Base-by-base conservation (phyloP, 2,797 vertebrate species). In the Enoplosus armatus region DNA sequence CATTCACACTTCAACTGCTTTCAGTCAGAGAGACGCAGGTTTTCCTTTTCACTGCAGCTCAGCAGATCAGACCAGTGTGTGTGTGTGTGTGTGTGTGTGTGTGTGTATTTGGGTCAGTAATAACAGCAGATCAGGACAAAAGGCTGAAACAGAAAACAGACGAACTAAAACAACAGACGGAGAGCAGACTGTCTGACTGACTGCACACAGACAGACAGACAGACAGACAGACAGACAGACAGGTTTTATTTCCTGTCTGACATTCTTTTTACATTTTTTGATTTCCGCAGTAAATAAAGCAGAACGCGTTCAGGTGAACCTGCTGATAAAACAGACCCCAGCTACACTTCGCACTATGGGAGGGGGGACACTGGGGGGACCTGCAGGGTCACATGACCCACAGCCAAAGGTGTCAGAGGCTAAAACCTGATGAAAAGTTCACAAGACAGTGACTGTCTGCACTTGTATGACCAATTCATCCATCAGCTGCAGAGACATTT, bases 61-160 rank as follows among this genome's bases (percentile, higher is more conserved):
- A 72, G 51, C 60, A 65, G 27, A 31, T 71, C 27, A 72, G 61
- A 50, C n/a, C 24, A 29, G 51, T 26, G 39, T 54, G 37, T 29
- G 63, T 77, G 51, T 60, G 66, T 33, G 79, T 67, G 61, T 55
- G 67, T 60, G 54, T 61, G 63, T 62, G 62, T 18, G 45, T 2
- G 26, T n/a, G 73, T 33, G 47, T 59, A 6, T 33, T 22, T 27
- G 51, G 11, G 71, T 54, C 62, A 83, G 82, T 84, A 80, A 85
- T 81, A 90, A 86, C 87, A 89, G 16, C 70, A 80, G 80, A 75
- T 71, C 67, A 74, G 80, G 71, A 89, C 87, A 87, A 89, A 81
- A 59, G 86, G 45, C 83, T 72, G 74, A 77, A 84, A 74, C 54
- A 51, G 55, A 85, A 74, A 81, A 76, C 78, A 87, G 75, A 87